A percentile compares a stretch with the other conserved stretches of the same genome.
Evolutionary conservation across 2,797 vertebrate species (phyloP).

Genomic region (Dromococcyx pavoninus): DNA sequence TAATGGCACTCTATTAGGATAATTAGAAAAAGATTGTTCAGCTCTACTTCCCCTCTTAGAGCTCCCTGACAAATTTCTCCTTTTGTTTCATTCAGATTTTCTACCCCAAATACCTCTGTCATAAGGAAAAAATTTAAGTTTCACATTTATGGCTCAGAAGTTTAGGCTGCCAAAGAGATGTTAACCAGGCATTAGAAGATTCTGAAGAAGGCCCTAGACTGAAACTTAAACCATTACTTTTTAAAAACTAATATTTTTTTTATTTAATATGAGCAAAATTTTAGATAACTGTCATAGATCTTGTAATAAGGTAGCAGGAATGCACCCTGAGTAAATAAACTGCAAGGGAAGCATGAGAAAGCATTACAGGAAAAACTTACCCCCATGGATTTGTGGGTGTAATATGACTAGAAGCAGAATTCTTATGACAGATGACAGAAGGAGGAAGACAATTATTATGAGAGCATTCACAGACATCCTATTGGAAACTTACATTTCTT

Average conservation of each 20-base stretch:
- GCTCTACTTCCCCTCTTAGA: slow-evolving; percentile 25
- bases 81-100: slow-evolving; percentile 28
- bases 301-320: slow-evolving; percentile 21
- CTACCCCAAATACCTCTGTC: slow-evolving; percentile 44
- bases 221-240: slow-evolving; percentile 5
- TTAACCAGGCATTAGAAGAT: slow-evolving; percentile 23
- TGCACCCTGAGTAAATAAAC: not conserved
- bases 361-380: not conserved
- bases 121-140: slow-evolving; percentile 55
- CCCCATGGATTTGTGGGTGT: not conserved
- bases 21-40: slow-evolving; percentile 69
- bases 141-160: slow-evolving; percentile 26
- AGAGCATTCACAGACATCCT: slow-evolving; percentile 21
- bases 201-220: not conserved
- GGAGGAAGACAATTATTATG: slow-evolving; percentile 2
- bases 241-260: not conserved
- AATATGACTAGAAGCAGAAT: slow-evolving; percentile 51
- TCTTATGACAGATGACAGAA: not conserved
- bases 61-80: slow-evolving; percentile 52
- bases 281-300: not conserved
- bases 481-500: not conserved
- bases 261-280: not conserved
- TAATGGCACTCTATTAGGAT: slow-evolving; percentile 64
- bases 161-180: slow-evolving; percentile 13
- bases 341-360: not conserved